Percentiles rank a stretch among this genome's conserved stretches.
Evolutionary conservation across 2,113 vertebrate species (phyloP).

Genomic region (Chionis minor): DNA sequence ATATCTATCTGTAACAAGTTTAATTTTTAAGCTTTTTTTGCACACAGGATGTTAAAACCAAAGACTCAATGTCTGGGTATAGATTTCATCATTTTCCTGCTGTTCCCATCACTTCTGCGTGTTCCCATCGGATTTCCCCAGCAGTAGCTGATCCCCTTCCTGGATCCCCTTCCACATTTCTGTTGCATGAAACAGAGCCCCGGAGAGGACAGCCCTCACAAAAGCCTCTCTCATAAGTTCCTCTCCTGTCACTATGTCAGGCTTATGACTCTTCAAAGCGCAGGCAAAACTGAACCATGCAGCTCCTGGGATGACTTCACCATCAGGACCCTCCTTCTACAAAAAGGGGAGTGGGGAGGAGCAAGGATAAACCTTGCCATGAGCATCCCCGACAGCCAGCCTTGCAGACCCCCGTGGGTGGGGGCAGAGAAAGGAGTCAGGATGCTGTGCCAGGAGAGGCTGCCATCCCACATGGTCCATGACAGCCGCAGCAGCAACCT

Average conservation of each 20-base stretch:
- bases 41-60: neutral
- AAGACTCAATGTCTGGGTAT: neutral
- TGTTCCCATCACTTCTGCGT: neutral
- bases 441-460: too few relatives aligned
- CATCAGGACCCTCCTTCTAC: neutral
- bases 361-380: neutral
- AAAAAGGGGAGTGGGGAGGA: neutral
- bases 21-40: neutral
- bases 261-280: neutral
- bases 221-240: neutral
- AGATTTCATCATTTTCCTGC: neutral
- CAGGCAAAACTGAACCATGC: rapidly evolving
- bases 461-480: neutral
- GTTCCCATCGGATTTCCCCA: neutral
- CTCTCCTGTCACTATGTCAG: neutral
- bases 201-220: neutral
- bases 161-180: neutral
- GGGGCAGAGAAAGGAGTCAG: neutral
- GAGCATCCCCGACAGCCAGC: neutral
- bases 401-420: rapidly evolving
- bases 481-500: neutral
- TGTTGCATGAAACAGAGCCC: neutral
- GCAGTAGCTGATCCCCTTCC: neutral
- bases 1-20: neutral
- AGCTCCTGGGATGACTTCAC: neutral